These are phyloP conservation scores for Gopherus flavomarginatus DNA, from an alignment of 2,113 vertebrate genomes.

Conservation along the genomic window DNA sequence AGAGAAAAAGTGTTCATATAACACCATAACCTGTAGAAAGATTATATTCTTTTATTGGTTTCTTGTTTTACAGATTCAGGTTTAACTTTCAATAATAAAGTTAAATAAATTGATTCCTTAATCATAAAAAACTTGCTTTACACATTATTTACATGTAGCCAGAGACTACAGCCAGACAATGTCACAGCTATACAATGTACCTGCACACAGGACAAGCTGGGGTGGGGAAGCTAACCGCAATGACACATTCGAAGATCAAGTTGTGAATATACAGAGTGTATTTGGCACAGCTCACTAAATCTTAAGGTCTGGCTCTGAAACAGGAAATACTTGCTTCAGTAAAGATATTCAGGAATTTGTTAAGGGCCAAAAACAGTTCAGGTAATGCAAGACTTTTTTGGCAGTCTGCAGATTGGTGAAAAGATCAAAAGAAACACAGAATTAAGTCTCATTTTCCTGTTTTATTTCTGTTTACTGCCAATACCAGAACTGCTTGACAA, in stretches of 20 bases:
- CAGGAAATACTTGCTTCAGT: constrained; percentile 15
- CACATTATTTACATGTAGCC: constrained; percentile 81
- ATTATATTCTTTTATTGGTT: constrained; percentile 80
- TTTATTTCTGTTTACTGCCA: constrained; percentile 10
- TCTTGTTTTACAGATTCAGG: constrained; percentile 74
- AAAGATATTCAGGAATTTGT: constrained; percentile 47
- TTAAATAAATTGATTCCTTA: constrained; percentile 78
- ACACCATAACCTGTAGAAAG: constrained; percentile 78
- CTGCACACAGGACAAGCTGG: constrained; percentile 39
- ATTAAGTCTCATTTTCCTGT: not conserved
- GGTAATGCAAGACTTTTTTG: constrained; percentile 62
- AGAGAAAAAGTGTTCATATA: constrained; percentile 54
- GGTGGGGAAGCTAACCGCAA: constrained; percentile 36
- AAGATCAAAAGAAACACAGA: constrained; percentile 53
- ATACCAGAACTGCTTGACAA: constrained; percentile 39
- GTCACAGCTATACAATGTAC: constrained; percentile 68
- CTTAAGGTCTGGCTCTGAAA: constrained; percentile 27
- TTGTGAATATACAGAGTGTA: constrained; percentile 69
- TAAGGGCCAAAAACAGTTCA: constrained; percentile 41
- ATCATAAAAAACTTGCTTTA: constrained; percentile 83
- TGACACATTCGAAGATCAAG: constrained; percentile 72
- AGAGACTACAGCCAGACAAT: constrained; percentile 66
- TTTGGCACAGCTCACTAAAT: constrained; percentile 79
- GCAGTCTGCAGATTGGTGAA: constrained; percentile 31
- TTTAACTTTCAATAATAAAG: constrained; percentile 82